phyloP scores from a whole-genome alignment of 2,113 vertebrate species.

The Benitochromis conjunctus region DNA sequence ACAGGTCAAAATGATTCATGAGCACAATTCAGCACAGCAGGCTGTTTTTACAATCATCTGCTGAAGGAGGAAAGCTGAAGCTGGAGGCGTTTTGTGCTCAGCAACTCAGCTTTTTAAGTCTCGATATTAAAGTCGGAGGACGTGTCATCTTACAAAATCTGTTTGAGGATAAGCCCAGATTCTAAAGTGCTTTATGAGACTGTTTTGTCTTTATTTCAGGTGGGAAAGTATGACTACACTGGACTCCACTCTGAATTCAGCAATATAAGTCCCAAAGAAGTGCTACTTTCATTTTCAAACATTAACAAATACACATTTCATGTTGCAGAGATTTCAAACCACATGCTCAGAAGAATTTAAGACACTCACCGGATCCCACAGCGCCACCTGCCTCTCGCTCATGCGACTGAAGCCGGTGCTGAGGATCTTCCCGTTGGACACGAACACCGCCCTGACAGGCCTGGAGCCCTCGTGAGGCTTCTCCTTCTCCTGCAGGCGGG shows the following conservation, averaged over 20 bases:
- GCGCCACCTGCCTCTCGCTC: slow-evolving; percentile 90
- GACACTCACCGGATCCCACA: slow-evolving; percentile 84
- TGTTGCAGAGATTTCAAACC: neutral
- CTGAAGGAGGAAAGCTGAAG: neutral
- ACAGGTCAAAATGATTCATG: neutral
- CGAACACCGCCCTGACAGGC: slow-evolving; percentile 78
- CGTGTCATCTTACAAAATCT: neutral
- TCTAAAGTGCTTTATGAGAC: neutral
- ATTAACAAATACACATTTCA: neutral
- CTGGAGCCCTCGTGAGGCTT: slow-evolving; percentile 85
- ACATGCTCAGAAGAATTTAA: neutral
- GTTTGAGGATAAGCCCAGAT: neutral
- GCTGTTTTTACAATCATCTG: neutral
- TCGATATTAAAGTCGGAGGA: neutral
- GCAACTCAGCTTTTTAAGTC: neutral
- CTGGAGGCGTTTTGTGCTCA: neutral
- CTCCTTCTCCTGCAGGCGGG: slow-evolving; percentile 78
- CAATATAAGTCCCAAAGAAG: neutral
- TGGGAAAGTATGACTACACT: neutral
- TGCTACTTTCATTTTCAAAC: fast-evolving
- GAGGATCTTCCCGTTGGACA: slow-evolving; percentile 80
- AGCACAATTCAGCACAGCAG: neutral
- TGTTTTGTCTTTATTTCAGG: neutral
- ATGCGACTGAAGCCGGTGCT: slow-evolving; percentile 89
- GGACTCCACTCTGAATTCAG: neutral